Conservation (phyloP, 1,140 invertebrate species). For the Ceratoteleas bidentatus region DNA sequence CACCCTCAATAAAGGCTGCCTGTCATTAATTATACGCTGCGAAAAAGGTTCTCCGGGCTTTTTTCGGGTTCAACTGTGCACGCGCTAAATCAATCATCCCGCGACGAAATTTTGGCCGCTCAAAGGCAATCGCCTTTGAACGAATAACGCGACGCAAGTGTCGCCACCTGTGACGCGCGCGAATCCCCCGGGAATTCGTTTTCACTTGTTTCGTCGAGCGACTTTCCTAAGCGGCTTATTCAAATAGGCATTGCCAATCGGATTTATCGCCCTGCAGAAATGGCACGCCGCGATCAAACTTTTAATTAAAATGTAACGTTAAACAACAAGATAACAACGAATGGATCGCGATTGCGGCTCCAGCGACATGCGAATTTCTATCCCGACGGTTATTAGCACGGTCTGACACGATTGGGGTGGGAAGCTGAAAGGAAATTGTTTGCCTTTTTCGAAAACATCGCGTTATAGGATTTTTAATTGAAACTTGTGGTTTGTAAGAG, state of each 20-base stretch:
- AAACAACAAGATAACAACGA: slow-evolving; percentile 50
- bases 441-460: too few species aligned
- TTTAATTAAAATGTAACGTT: slow-evolving; percentile 35
- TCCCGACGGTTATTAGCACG: background rate
- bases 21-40: slow-evolving; percentile 42
- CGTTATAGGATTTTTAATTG: too few species aligned
- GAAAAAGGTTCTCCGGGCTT: slow-evolving; percentile 24
- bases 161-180: slow-evolving; percentile 1
- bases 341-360: background rate
- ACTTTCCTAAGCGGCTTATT: slow-evolving; percentile 49
- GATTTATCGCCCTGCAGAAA: slow-evolving; percentile 38
- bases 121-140: slow-evolving; percentile 14
- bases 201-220: slow-evolving; percentile 40
- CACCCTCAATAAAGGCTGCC: slow-evolving; percentile 29
- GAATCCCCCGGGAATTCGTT: slow-evolving; percentile 15
- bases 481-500: too few species aligned
- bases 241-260: slow-evolving; percentile 34
- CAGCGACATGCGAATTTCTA: background rate
- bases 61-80: slow-evolving; percentile 12
- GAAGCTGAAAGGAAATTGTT: too few species aligned
- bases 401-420: too few species aligned
- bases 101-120: slow-evolving; percentile 1
- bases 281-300: slow-evolving; percentile 32
- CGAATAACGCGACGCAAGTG: slow-evolving; percentile 18
- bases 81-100: slow-evolving; percentile 10